These are phyloP conservation scores for Agrilus planipennis DNA, from an alignment of 1,140 invertebrate genomes.

Conservation along the genomic window DNA sequence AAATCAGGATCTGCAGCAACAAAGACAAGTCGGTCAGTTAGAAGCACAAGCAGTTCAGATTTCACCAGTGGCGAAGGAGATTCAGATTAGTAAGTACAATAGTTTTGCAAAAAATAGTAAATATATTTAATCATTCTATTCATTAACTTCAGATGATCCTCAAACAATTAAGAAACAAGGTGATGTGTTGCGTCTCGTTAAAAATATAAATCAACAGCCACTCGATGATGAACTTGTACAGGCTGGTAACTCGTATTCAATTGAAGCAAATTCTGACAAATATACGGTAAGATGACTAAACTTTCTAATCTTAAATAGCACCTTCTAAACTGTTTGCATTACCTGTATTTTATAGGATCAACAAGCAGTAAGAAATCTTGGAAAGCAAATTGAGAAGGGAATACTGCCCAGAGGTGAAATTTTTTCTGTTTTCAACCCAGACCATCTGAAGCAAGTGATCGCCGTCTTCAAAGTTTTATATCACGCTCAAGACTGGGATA, in stretches of 20 bases:
- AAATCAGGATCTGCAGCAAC: too few species aligned
- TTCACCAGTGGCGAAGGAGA: too few species aligned
- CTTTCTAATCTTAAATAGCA: neutral
- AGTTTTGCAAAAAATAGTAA: too few species aligned
- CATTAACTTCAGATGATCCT: conserved; percentile 9
- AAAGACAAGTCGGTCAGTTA: too few species aligned
- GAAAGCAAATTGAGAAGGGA: conserved; percentile 13
- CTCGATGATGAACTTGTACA: conserved; percentile 37
- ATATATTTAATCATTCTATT: too few species aligned
- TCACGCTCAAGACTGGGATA: conserved; percentile 49
- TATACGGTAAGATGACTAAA: conserved; percentile 31
- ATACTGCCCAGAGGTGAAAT: conserved; percentile 44
- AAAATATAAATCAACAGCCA: conserved; percentile 45
- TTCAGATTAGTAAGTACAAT: too few species aligned
- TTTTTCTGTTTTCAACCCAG: conserved; percentile 47
- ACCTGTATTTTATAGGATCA: neutral
- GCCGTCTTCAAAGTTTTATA: conserved; percentile 46
- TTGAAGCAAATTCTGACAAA: conserved; percentile 40
- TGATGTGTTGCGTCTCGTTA: conserved; percentile 45
- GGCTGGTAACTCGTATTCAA: conserved; percentile 40
- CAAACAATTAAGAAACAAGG: conserved; percentile 45
- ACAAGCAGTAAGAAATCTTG: conserved; percentile 4
- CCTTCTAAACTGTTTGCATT: neutral
- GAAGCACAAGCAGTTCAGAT: too few species aligned
- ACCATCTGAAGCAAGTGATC: conserved; percentile 45